Base-by-base conservation (phyloP, 2,113 vertebrate genomes). In the Pollimyrus isidori region DNA sequence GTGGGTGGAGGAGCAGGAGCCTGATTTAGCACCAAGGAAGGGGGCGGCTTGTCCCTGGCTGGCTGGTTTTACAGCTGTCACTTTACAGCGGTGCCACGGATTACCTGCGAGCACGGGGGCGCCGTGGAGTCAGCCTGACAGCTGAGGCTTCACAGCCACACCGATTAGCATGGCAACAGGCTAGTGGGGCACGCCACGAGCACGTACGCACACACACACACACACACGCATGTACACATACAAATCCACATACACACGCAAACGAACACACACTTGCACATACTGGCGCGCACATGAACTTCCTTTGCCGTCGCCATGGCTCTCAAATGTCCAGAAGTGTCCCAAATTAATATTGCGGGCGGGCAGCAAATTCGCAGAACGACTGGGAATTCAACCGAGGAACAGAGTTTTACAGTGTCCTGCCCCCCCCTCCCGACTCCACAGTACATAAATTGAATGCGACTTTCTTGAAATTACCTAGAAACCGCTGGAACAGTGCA, bases 281-380 rank as follows among this genome's bases (percentile, higher is more conserved):
- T 1, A 3, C 56, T 7, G 21, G 56, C n/a, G 1, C 58, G 30
- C 65, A 30, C 11, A 30, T 30, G 65, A 10, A 65, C 53, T 48
- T n/a, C 3, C 65, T 73, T 73, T 90, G 89, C 89, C 86, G 86
- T 90, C 76, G 49, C 86, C 42, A 23, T 49, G 73, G 56, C 80
- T 88, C 86, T 69, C 87, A 90, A 91, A 88, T 87, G 89, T 88
- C 86, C 86, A 88, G 87, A 82, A 89, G 39, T 65, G 49, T 90
- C 89, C 87, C 49, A 23, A 89, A 89, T 91, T 87, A 89, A 87
- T 90, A 88, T 90, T 73, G 58, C 85, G 30, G 56, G 87, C 10
- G 62, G 26, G 26, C 62, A 13, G 62, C 62, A 30, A 69, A 69
- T 69, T 30, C 62, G 62, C 62, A 87, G 52, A 56, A 45, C 65